These are phyloP conservation scores for Microctonus hyperodae DNA, from an alignment of 2,888 invertebrate genomes.

Conservation along the genomic window DNA sequence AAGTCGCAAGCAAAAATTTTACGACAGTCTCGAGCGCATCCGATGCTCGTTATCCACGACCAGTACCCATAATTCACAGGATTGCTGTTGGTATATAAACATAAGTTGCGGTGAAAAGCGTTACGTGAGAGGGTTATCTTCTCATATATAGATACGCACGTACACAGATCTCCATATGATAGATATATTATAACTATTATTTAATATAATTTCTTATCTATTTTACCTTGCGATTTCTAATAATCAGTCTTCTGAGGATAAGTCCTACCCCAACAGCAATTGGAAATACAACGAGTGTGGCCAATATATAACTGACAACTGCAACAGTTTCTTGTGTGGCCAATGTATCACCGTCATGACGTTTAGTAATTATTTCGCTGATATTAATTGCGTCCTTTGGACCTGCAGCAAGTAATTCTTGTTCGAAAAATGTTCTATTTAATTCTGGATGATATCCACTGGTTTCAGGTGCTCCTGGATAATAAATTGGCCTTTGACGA, in stretches of 20 bases:
- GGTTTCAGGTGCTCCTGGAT: constrained; percentile 49
- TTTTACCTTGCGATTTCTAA: constrained; percentile 62
- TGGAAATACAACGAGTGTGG: constrained; percentile 63
- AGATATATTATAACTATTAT: neutral
- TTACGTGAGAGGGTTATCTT: constrained; percentile 11
- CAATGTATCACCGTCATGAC: constrained; percentile 58
- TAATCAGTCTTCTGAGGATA: constrained; percentile 62
- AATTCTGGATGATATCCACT: constrained; percentile 48
- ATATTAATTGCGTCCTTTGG: constrained; percentile 54
- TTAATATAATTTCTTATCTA: neutral
- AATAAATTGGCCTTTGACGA: constrained; percentile 47
- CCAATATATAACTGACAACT: constrained; percentile 62
- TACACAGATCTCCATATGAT: neutral
- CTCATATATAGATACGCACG: neutral
- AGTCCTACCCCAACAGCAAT: constrained; percentile 62
- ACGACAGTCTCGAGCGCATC: constrained; percentile 10
- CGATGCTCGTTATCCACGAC: constrained; percentile 28
- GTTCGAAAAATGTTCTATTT: constrained; percentile 51
- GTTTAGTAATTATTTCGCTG: constrained; percentile 59
- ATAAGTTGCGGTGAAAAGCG: neutral
- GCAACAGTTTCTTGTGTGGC: constrained; percentile 60
- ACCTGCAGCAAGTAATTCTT: constrained; percentile 48
- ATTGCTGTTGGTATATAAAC: constrained; percentile 8
- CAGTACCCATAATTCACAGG: constrained; percentile 24
- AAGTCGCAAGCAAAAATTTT: constrained; percentile 9